phyloP scores from a whole-genome alignment of 2,113 vertebrate species.

The Lagopus leucura region DNA sequence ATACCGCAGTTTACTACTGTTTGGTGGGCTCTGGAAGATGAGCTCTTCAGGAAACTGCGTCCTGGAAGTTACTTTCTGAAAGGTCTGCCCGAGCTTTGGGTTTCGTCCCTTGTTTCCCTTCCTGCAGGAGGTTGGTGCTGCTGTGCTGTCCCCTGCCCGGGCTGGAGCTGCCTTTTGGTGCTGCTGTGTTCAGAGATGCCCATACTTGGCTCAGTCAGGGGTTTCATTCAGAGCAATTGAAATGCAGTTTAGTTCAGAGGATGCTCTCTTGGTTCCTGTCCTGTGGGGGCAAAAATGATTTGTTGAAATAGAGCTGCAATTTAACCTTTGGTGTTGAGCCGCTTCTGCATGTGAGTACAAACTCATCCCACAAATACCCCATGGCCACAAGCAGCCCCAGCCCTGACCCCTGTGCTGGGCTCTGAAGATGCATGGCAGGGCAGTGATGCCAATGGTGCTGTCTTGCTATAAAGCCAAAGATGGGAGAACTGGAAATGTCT shows the following conservation, averaged over 20 bases:
- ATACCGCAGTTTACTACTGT: not conserved
- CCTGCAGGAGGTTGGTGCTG: not conserved
- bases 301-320: not conserved
- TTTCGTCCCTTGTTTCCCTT: not conserved
- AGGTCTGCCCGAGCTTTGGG: not conserved
- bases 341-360: not conserved
- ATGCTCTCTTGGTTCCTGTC: not conserved
- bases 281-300: not conserved
- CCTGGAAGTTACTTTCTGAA: not conserved
- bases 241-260: not conserved
- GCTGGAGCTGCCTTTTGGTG: not conserved
- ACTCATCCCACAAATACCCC: fast-evolving
- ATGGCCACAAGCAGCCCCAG: not conserved
- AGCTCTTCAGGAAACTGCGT: not conserved
- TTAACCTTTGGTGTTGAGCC: not conserved
- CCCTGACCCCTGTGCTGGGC: not conserved
- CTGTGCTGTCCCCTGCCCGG: not conserved
- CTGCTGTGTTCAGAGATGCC: not conserved
- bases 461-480: not conserved
- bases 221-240: not conserved
- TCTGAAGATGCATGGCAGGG: not conserved
- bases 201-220: fast-evolving
- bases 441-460: not conserved
- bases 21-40: not conserved
- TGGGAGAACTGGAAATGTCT: not conserved